Evolutionary conservation across 2,113 vertebrate species (phyloP).

Genomic region (Egretta garzetta): DNA sequence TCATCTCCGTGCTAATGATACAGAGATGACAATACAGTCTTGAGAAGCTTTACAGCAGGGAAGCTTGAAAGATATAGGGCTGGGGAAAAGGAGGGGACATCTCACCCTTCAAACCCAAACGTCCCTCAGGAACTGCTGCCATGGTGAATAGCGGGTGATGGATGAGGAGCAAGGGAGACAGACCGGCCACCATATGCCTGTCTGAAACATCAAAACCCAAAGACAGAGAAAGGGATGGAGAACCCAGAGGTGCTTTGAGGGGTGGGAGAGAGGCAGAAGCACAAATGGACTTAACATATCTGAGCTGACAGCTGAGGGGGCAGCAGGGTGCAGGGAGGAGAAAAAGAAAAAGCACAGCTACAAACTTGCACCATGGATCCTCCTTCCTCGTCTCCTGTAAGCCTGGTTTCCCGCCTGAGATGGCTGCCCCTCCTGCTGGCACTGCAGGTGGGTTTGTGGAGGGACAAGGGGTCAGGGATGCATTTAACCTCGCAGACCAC

Average conservation of each 20-base stretch:
- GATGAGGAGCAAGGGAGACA: background rate
- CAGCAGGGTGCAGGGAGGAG: background rate
- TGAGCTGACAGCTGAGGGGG: background rate
- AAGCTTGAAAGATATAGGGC: background rate
- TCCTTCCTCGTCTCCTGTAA: background rate
- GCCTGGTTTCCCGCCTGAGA: background rate
- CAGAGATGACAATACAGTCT: background rate
- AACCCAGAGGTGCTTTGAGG: background rate
- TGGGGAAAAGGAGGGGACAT: background rate
- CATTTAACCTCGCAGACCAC: background rate
- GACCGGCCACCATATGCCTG: background rate
- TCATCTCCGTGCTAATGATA: background rate
- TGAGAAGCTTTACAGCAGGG: background rate
- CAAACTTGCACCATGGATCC: rapidly evolving
- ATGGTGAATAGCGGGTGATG: background rate
- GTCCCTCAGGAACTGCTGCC: background rate
- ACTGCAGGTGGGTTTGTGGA: background rate
- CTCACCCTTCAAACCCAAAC: background rate
- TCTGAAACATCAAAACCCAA: background rate
- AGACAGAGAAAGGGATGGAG: background rate
- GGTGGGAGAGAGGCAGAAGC: background rate
- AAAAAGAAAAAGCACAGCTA: background rate
- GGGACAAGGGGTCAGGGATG: background rate
- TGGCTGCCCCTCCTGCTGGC: background rate
- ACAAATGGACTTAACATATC: background rate